Evolutionary conservation across 2,797 vertebrate species (phyloP), one percentile per base, ranked within the genome.

Genomic region (Molossus molossus): DNA sequence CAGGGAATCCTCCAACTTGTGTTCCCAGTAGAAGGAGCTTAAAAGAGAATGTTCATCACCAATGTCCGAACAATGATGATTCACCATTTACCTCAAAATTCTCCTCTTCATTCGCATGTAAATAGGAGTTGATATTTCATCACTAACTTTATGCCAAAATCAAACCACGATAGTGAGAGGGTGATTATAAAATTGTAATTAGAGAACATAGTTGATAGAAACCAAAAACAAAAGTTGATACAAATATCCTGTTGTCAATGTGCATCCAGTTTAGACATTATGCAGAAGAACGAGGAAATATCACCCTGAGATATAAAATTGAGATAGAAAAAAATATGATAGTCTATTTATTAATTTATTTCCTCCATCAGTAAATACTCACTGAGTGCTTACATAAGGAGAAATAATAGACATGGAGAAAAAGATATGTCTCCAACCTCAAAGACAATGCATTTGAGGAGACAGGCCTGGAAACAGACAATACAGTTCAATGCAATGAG

Each of bases 151-250:
- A 53, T 91, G 45, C 72, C 55, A 85, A 88, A 80, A 57, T 95
- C 37, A 94, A 80, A 60, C 93, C 25, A n/a, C 33, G 89, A 20
- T 17, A 33, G 33, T 69, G 75, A 84, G 21, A 91, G 33, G 58
- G 11, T 91, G 58, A 90, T 90, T 90, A 40, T 85, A 96, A 94
- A 85, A 85, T 58, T 88, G 25, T 79, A 62, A 40, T 70, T 86
- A 58, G 17, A 90, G 65, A 77, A 91, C 86, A 69, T 20, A 4
- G 20, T 87, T 58, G 37, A 14, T 50, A 88, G 79, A 94, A 94
- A 89, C 12, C 14, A 20, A 81, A 94, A 84, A 33, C 23, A 64
- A n/a, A 60, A 45, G 5, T 87, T 84, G 75, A 40, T 67, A 21
- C 50, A 95, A 80, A 91, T 92, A 95, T 21, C 33, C 64, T 53